Conservation (phyloP, 2,888 invertebrate species). For the Acanthosepion lycidas region DNA sequence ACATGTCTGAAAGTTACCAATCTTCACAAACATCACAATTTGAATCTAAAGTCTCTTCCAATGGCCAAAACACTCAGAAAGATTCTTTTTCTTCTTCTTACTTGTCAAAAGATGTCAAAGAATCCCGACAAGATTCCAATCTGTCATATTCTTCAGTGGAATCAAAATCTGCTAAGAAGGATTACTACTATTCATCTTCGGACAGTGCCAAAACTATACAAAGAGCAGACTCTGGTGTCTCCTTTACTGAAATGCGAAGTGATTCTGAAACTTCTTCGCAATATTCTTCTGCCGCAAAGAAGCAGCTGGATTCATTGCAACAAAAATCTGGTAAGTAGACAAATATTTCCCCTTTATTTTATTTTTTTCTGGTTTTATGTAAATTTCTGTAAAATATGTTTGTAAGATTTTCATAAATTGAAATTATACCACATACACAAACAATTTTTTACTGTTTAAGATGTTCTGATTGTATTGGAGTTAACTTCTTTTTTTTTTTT, state of each 20-base stretch:
- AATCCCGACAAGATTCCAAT: background rate
- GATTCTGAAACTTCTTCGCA: background rate
- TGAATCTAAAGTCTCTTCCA: background rate
- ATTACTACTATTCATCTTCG: conserved; percentile 4
- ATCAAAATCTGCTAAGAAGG: background rate
- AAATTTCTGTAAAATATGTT: no score
- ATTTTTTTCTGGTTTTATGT: no score
- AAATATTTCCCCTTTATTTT: background rate
- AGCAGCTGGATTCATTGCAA: background rate
- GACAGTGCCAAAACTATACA: background rate
- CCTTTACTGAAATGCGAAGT: background rate
- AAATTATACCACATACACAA: no score
- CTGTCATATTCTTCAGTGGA: background rate
- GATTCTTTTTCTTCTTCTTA: background rate
- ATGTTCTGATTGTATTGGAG: no score
- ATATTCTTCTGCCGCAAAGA: background rate
- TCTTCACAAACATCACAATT: background rate
- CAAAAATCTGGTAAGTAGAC: background rate
- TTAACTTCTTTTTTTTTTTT: no score
- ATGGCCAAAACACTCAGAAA: background rate
- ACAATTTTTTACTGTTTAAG: no score
- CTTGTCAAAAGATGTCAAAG: background rate
- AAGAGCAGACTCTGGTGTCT: background rate
- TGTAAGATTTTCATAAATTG: no score
- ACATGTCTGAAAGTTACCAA: background rate